Base-by-base conservation (phyloP, 2,888 invertebrate species). In the Habroteleia sp. region DNA sequence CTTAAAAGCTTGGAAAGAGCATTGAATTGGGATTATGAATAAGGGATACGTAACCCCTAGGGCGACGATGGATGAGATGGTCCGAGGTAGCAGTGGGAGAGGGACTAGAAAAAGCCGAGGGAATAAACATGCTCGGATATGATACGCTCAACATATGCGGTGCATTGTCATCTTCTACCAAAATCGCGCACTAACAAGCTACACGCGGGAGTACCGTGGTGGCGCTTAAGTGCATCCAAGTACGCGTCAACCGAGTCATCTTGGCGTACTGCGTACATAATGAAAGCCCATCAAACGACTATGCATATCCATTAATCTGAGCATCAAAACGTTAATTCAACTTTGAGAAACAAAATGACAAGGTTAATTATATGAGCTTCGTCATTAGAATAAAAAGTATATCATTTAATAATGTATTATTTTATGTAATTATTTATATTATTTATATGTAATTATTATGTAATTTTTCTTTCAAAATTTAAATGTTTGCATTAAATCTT, bases 21-120 rank as follows among this genome's bases (percentile, higher is more conserved):
- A 84, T 83, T 84, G 84, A 84, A 84, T 81, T 81, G 82, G 83
- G 83, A 84, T 84, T 83, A 84, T 83, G 84, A 84, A 83, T 84
- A 84, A 84, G 83, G 82, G 83, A 84, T 82, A 80, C 76, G 76
- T 77, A 81, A 81, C 80, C 83, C 83, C 79, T 77, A 79, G 83
- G 82, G 81, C 78, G 81, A 79, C 81, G 80, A 81, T 81, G 81
- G 81, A 80, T 79, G 81, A 80, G 80, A 80, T 78, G 78, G 73
- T 54, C 63, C 62, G 72, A 66, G 46, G 69, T 73, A 31, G 29
- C 27, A 11, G 20, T 42, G 72, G 37, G 16, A 44, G 16, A 29
- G 52, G 44, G 25, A 23, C 8, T 25, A 73, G 74, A 52, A 73
- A 69, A 54, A 74, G 79, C 77, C 76, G 54, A 74, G 80, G 82